Conservation (phyloP, 2,797 vertebrate genomes). For the Loris lydekkerianus region DNA sequence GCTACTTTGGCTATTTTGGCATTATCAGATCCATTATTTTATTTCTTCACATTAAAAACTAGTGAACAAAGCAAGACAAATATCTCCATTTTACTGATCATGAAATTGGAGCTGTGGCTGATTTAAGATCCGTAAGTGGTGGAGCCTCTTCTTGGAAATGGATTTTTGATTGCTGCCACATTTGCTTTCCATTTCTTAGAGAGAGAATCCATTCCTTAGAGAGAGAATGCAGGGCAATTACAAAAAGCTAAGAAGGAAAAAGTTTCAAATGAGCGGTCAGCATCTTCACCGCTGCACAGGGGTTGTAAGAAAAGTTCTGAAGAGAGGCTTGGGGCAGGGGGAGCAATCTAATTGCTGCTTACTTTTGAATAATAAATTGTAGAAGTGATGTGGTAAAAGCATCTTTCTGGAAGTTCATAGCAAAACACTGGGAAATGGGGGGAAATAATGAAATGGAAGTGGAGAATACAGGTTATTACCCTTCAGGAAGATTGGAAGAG, state of each 20-base stretch:
- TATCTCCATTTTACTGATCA: constrained; percentile 10
- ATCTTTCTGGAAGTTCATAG: constrained; percentile 1
- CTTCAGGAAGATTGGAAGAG: neutral
- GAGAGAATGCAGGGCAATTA: neutral
- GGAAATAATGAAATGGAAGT: neutral
- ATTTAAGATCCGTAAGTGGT: neutral
- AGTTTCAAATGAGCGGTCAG: neutral
- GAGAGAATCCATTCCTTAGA: neutral
- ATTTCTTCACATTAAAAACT: constrained; percentile 16
- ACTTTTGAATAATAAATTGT: constrained; percentile 20
- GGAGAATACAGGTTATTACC: neutral
- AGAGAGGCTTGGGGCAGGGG: neutral
- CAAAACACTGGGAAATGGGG: neutral
- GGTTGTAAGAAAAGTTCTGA: neutral
- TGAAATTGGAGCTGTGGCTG: neutral
- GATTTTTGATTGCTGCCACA: neutral
- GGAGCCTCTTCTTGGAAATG: neutral
- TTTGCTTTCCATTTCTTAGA: neutral
- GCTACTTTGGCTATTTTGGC: constrained; percentile 21
- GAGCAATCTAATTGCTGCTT: neutral
- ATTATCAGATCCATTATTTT: constrained; percentile 23
- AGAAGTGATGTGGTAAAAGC: neutral
- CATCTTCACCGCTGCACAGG: neutral
- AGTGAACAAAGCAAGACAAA: neutral
- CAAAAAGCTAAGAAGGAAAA: neutral